Base-by-base conservation (phyloP, 2,113 vertebrate species). In the Elgaria multicarinata region DNA sequence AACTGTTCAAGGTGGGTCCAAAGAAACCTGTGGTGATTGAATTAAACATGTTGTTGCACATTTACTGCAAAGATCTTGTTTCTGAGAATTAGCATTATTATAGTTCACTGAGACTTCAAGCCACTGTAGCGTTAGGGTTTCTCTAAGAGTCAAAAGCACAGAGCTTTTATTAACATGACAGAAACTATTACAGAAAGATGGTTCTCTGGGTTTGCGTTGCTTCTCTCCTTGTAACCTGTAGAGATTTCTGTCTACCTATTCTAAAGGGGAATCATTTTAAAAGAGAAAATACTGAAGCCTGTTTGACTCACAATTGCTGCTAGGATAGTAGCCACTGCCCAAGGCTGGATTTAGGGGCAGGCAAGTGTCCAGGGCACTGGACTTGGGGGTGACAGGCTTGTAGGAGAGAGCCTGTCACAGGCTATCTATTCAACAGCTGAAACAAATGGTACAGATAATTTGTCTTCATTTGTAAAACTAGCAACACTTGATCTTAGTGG, bases 1-100 rank as follows among this genome's bases (percentile, higher is more conserved):
- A 98, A 87, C 98, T 98, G 90, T 98, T 98, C 89, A 98, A 94
- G 12, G 96, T 98, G 36, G 98, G 98, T 79, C 98, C 98, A 92
- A 98, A 98, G 96, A 98, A 98, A 95, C 98, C 98, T 98, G 36
- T 1, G 87, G 83, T 44, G 90, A 93, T 55, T 26, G 83, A 92
- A 31, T 50, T 53, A 64, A 76, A 89, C 28, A 42, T n/a, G 13
- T 53, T 10, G 67, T 26, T 16, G 46, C 8, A 66, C 20, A 36
- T 28, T 69, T 42, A 39, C 16, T 69, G 36, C 6, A 66, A 66
- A 83, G 79, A 69, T 0, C 0, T 44, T 58, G 12, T 58, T 90
- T 62, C 75, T 42, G 46, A n/a, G 33, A 66, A 76, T 26, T 20
- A 42, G 14, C n/a, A 9, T 22, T 36, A 44, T 31, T 36, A 44